Percentiles rank a stretch among this genome's conserved stretches.
phyloP scores from a whole-genome alignment of 1,140 invertebrate species.

The Littorina saxatilis region DNA sequence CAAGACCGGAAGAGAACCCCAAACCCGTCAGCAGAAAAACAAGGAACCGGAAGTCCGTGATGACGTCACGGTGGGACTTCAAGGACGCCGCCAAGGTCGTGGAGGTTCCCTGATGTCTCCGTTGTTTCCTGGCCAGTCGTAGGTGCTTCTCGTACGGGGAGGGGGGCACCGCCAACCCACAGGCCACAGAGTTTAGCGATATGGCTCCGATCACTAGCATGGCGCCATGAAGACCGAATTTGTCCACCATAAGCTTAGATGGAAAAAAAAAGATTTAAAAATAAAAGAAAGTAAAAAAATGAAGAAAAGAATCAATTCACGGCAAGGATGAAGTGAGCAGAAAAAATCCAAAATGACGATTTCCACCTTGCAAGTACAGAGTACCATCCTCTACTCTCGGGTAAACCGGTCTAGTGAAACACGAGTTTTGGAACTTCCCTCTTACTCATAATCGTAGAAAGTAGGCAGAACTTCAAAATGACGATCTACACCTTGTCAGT shows the following conservation, averaged over 20 bases:
- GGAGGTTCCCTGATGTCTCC: neutral
- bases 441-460: too few species aligned
- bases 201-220: conserved; percentile 46
- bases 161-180: conserved; percentile 44
- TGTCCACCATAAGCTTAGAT: conserved; percentile 17
- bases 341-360: neutral
- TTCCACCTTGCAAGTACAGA: neutral
- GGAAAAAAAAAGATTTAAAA: neutral
- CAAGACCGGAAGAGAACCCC: neutral
- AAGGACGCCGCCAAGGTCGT: neutral
- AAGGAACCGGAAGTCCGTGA: conserved; percentile 26
- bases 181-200: conserved; percentile 33
- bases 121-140: neutral
- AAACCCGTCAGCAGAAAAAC: neutral
- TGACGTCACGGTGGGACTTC: neutral
- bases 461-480: too few species aligned
- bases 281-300: neutral
- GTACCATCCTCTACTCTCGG: too few species aligned
- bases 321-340: neutral
- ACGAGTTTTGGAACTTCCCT: too few species aligned
- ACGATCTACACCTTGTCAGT: too few species aligned
- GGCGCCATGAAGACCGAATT: conserved; percentile 43
- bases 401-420: too few species aligned
- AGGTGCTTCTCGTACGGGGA: conserved; percentile 12
- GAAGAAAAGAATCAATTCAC: neutral